Evolutionary conservation across 2,797 vertebrate species (phyloP).

Genomic region (Tinamus major): DNA sequence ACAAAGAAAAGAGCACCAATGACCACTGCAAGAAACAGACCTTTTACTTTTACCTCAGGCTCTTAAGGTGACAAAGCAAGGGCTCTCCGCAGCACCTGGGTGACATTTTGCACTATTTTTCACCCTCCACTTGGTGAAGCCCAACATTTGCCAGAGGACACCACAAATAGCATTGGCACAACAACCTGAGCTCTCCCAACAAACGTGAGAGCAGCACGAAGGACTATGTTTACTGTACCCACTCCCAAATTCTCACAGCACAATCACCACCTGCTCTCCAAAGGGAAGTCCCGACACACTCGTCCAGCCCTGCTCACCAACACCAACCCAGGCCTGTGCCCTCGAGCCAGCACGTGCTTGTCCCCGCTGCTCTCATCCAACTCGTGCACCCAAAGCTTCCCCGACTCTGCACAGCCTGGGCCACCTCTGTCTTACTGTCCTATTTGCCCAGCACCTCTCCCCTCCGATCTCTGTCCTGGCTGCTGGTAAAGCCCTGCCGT

Average conservation of each 20-base stretch:
- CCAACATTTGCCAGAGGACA: not conserved
- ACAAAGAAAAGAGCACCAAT: not conserved
- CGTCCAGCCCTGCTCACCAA: not conserved
- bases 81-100: not conserved
- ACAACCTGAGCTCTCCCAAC: not conserved
- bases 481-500: not conserved
- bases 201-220: not conserved
- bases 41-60: not conserved
- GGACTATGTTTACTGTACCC: not conserved
- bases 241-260: not conserved
- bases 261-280: not conserved
- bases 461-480: not conserved
- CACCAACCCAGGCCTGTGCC: not conserved
- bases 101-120: not conserved
- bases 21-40: not conserved
- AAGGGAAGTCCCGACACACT: not conserved
- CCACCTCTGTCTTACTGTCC: not conserved
- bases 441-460: not conserved
- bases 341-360: not conserved
- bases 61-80: not conserved
- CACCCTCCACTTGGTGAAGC: not conserved
- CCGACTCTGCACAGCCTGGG: not conserved
- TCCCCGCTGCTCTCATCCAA: not conserved
- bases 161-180: not conserved
- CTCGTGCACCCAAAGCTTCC: not conserved